Conservation (phyloP, 2,797 vertebrate species). For the Podargus strigoides region DNA sequence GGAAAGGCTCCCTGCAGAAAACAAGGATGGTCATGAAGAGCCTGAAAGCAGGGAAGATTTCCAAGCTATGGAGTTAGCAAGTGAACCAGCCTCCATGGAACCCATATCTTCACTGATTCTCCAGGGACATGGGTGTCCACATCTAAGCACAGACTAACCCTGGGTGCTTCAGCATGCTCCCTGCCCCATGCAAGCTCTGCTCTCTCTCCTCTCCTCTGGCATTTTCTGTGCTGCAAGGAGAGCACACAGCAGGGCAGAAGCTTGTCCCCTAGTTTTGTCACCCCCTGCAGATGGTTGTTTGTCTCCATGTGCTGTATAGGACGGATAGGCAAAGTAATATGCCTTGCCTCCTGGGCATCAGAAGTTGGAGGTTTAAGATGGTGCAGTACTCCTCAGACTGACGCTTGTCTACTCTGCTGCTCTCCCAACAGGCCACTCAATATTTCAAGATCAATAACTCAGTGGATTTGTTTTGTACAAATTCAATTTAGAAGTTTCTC, state of each 20-base stretch:
- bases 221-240: neutral
- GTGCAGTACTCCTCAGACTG: neutral
- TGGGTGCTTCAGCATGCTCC: neutral
- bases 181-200: neutral
- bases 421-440: neutral
- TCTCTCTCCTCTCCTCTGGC: neutral
- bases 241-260: neutral
- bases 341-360: neutral
- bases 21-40: neutral
- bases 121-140: neutral
- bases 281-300: neutral
- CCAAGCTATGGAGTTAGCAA: neutral
- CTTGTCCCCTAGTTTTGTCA: neutral
- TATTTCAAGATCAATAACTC: neutral
- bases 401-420: neutral
- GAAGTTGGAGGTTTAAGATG: neutral
- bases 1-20: neutral
- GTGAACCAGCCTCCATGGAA: neutral
- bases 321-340: neutral
- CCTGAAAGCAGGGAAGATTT: neutral
- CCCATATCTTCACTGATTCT: neutral
- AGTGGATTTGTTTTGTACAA: neutral
- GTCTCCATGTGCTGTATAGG: neutral
- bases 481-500: neutral
- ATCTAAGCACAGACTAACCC: neutral